Evolutionary conservation across 2,888 invertebrate species (phyloP), one percentile per base, ranked within the genome.

Genomic region (Teinopalpus imperialis): DNA sequence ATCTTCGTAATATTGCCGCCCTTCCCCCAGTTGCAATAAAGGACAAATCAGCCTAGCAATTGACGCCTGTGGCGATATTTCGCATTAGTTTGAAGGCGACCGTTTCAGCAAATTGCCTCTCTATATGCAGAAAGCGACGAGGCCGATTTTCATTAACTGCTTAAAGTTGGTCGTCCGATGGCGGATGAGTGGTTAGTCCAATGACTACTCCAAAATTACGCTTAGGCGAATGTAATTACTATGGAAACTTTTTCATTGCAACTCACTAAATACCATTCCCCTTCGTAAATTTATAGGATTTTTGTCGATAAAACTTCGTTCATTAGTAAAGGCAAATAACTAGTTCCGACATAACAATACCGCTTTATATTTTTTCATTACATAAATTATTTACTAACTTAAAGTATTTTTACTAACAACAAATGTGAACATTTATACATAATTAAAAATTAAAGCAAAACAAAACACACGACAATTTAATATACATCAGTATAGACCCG

Each of bases 61-160:
- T 43, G 30, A 39, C 32, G 51, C 55, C 55, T 52, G 51, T 49
- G 49, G 61, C 65, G 69, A 74, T 79, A 78, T 72, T 78, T 73
- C 62, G 75, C 66, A 74, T 77, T 75, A 78, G 74, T 70, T 71
- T 63, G 66, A 71, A 74, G 68, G 69, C 69, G 73, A 71, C 66
- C 71, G 69, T 79, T 78, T 73, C 64, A 76, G 68, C 73, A 78
- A 81, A 81, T 78, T 76, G 69, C 76, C 78, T 74, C 74, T 81
- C 79, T 80, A 74, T 81, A 82, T 82, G 81, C 82, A 80, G 76
- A 80, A 76, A 81, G 69, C 74, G 69, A 60, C 63, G 62, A 65
- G 74, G 67, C 69, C 71, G 80, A 80, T 81, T 81, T 82, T 82
- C 80, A 81, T 81, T 82, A 81, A 78, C 66, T 65, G 71, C 61